These are phyloP conservation scores for Pseudomyrmex sp. DNA, from an alignment of 1,140 invertebrate species.

Conservation along the genomic window DNA sequence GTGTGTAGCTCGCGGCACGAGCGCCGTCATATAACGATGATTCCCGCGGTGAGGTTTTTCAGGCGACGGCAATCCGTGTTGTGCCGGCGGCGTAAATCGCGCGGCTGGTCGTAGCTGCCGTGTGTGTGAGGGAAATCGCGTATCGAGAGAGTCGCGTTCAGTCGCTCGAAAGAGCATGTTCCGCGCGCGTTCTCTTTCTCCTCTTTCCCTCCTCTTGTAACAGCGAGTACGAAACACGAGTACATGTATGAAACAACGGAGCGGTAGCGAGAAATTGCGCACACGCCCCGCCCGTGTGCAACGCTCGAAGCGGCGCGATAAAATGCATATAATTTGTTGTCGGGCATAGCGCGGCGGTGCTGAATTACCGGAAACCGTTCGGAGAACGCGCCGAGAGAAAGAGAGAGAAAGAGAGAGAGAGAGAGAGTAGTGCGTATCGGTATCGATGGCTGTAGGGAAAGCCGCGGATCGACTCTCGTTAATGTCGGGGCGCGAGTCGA, in stretches of 20 bases:
- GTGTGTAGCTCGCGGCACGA: conserved; percentile 50
- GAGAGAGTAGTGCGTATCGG: conserved; percentile 53
- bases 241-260: conserved; percentile 37
- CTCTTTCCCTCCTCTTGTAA: too few species aligned
- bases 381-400: conserved; percentile 16
- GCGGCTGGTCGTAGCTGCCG: conserved; percentile 21
- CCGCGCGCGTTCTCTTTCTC: neutral
- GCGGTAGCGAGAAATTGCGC: conserved; percentile 50
- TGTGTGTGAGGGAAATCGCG: neutral
- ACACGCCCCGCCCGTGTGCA: conserved; percentile 8
- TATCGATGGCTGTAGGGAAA: conserved; percentile 59
- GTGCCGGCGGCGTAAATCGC: conserved; percentile 18
- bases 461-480: conserved; percentile 51
- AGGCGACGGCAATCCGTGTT: conserved; percentile 47
- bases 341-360: conserved; percentile 6
- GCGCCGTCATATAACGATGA: conserved; percentile 30
- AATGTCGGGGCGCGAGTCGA: conserved; percentile 45
- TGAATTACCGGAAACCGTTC: conserved; percentile 67
- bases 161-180: neutral
- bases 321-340: conserved; percentile 66
- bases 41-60: conserved; percentile 39
- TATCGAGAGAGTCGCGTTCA: conserved; percentile 10
- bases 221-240: conserved; percentile 34
- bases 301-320: conserved; percentile 51
- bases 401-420: neutral